Conservation (phyloP, 1,140 invertebrate species). For the Cyclina sinensis region DNA sequence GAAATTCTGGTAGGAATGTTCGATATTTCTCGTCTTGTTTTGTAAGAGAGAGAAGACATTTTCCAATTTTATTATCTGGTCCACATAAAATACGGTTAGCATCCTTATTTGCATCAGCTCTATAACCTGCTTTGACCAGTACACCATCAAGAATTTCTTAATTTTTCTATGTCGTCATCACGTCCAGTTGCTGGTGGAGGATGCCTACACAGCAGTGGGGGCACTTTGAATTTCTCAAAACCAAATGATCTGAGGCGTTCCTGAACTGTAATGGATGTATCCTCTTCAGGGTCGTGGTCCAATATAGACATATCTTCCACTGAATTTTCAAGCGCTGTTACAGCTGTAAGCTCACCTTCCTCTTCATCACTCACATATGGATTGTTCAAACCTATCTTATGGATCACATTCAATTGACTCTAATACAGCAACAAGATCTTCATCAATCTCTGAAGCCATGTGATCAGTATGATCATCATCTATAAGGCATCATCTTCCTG, state of each 20-base stretch:
- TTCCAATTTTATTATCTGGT: slow-evolving; percentile 63
- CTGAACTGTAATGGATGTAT: neutral
- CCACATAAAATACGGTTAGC: slow-evolving; percentile 44
- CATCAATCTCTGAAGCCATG: neutral
- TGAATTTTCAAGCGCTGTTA: neutral
- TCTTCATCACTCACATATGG: neutral
- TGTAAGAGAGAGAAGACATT: neutral
- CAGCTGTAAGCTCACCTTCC: neutral
- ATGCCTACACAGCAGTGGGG: slow-evolving; percentile 9
- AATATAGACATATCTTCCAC: neutral
- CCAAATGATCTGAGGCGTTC: neutral
- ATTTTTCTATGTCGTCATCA: slow-evolving; percentile 29
- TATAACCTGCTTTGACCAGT: neutral
- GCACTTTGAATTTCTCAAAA: neutral
- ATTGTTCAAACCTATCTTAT: neutral
- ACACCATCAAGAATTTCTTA: slow-evolving; percentile 42
- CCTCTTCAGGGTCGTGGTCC: neutral
- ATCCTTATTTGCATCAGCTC: neutral
- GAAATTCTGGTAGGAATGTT: slow-evolving; percentile 63
- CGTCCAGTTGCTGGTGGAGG: slow-evolving; percentile 42
- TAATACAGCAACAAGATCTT: neutral
- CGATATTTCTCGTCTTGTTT: slow-evolving; percentile 25
- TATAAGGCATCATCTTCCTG: neutral
- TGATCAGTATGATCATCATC: neutral
- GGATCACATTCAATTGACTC: neutral